phyloP scores from a whole-genome alignment of 64 coral and sea anemone species.

The Montipora capricornis region DNA sequence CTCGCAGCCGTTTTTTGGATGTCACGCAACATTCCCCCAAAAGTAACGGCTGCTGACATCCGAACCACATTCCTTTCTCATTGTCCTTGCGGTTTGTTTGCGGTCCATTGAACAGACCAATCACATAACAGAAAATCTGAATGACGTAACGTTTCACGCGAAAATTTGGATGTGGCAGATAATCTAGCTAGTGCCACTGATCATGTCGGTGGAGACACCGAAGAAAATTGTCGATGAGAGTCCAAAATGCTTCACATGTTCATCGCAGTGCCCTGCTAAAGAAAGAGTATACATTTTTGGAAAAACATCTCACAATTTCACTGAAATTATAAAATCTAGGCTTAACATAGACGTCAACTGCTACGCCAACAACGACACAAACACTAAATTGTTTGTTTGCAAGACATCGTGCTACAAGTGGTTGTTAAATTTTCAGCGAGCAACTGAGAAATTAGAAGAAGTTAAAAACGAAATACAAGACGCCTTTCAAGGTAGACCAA shows the following conservation, averaged over 20 bases:
- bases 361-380: not conserved
- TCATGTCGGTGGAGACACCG: not conserved
- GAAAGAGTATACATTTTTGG: conserved; percentile 18
- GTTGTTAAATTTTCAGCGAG: conserved; percentile 3
- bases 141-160: not conserved
- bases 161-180: not conserved
- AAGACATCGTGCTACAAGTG: conserved; percentile 7
- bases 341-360: conserved; percentile 22
- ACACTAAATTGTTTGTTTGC: conserved; percentile 26
- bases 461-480: conserved; percentile 1
- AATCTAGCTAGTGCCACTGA: not conserved
- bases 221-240: conserved; percentile 33
- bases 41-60: too few species aligned
- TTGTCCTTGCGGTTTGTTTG: too few species aligned
- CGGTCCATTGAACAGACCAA: not conserved
- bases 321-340: conserved; percentile 15
- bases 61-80: too few species aligned
- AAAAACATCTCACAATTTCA: not conserved
- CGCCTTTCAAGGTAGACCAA: not conserved
- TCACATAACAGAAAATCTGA: not conserved
- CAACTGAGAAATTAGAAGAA: not conserved
- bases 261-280: not conserved
- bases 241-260: conserved; percentile 5
- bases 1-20: too few species aligned
- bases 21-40: too few species aligned